Evolutionary conservation across 2,888 invertebrate genomes (phyloP).

Genomic region (Chironomus riparius): DNA sequence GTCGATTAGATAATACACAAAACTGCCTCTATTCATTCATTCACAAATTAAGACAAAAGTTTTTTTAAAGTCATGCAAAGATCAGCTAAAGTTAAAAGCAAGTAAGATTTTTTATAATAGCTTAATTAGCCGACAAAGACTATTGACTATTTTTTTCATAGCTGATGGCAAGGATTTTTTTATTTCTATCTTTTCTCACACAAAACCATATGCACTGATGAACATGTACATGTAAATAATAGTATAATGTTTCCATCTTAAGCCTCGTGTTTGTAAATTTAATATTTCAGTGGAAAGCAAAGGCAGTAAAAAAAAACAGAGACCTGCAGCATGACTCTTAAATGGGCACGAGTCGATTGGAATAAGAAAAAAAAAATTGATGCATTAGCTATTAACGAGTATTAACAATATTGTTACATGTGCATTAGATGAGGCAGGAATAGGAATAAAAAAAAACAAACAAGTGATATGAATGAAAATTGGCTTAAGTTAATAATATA

Average conservation of each 20-base stretch:
- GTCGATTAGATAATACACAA: not conserved
- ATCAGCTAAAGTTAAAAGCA: not conserved
- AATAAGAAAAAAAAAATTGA: not conserved
- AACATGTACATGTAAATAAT: not conserved
- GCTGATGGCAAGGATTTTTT: not conserved
- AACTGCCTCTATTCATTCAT: not conserved
- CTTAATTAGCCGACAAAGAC: conserved; percentile 5
- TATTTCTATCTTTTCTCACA: not conserved
- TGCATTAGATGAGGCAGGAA: not conserved
- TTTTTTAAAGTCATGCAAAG: not conserved
- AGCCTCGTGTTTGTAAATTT: not conserved
- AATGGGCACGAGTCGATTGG: not conserved
- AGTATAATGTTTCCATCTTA: not conserved
- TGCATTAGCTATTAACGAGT: not conserved
- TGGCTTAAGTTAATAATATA: not conserved
- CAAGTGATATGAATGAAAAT: conserved; percentile 1
- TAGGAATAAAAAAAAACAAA: not conserved
- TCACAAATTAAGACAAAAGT: not conserved
- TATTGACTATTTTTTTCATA: too few relatives aligned
- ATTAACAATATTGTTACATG: not conserved
- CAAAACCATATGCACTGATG: not conserved
- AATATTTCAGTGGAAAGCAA: not conserved
- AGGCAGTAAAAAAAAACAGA: not conserved
- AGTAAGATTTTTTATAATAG: not conserved
- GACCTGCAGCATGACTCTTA: not conserved